Conservation (phyloP, 1,140 invertebrate genomes). For the Scaptomyza montana region DNA sequence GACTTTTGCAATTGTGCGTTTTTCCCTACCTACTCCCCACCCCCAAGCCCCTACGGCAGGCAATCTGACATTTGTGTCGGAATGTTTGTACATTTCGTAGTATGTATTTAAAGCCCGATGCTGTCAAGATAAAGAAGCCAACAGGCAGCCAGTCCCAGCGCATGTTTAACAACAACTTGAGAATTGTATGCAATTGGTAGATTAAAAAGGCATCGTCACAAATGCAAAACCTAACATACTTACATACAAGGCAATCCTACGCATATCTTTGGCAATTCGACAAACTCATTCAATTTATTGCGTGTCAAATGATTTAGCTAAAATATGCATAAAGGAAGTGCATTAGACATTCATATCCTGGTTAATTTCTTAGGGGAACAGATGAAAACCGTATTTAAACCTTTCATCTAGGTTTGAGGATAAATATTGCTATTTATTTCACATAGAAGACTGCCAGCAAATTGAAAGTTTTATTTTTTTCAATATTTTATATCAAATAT, state of each 20-base stretch:
- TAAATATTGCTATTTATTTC: too few relatives aligned
- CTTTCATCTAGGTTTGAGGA: too few relatives aligned
- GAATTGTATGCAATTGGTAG: conserved; percentile 46
- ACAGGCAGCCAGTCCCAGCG: conserved; percentile 62
- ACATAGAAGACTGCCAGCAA: too few relatives aligned
- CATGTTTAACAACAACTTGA: conserved; percentile 72
- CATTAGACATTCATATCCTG: neutral
- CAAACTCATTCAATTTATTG: neutral
- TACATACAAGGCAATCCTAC: conserved; percentile 13
- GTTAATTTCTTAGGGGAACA: too few relatives aligned
- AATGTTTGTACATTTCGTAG: conserved; percentile 68
- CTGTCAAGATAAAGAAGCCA: conserved; percentile 72
- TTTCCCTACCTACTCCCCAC: neutral
- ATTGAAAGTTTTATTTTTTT: too few relatives aligned
- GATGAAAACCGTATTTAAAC: too few relatives aligned
- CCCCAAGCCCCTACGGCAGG: neutral
- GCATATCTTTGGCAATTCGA: conserved; percentile 2
- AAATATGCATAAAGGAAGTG: neutral
- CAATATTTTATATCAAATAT: too few relatives aligned
- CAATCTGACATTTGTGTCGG: conserved; percentile 12
- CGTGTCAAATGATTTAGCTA: neutral
- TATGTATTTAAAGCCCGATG: conserved; percentile 70
- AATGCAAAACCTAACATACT: neutral
- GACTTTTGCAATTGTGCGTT: conserved; percentile 56
- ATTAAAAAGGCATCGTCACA: conserved; percentile 13